Conservation (phyloP, 2,888 invertebrate species). For the Callinectes sapidus region DNA sequence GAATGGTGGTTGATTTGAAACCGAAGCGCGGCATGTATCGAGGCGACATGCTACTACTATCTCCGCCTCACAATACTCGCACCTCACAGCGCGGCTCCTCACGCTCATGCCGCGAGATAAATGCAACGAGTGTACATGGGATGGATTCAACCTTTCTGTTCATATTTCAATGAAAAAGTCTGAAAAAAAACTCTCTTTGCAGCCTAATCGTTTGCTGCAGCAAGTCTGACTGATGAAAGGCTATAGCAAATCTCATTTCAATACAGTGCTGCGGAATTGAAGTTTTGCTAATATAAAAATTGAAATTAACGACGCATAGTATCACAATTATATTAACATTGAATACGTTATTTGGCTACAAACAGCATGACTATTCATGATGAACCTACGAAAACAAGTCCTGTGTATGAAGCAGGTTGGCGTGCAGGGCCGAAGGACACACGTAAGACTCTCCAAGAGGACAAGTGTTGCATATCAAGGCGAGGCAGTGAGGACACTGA, state of each 20-base stretch:
- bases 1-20: conserved; percentile 21
- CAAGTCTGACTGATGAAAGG: not conserved
- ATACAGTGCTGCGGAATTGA: not conserved
- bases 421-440: not conserved
- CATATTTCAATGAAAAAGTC: not conserved
- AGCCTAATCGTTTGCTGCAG: not conserved
- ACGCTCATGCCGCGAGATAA: not conserved
- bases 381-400: not conserved
- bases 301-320: not conserved
- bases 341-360: not conserved
- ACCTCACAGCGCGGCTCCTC: not conserved
- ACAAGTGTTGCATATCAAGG: not conserved
- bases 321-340: not conserved
- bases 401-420: not conserved
- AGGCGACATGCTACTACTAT: conserved; percentile 16
- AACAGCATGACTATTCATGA: not conserved
- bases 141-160: not conserved
- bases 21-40: conserved; percentile 3
- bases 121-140: not conserved
- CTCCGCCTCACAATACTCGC: not conserved
- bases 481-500: not conserved
- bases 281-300: not conserved
- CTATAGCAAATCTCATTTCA: not conserved
- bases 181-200: not conserved
- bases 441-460: not conserved